A percentile compares a stretch with the other conserved stretches of the same genome.
These are phyloP conservation scores for Operophtera brumata DNA, from an alignment of 2,888 invertebrate species.

Conservation along the genomic window DNA sequence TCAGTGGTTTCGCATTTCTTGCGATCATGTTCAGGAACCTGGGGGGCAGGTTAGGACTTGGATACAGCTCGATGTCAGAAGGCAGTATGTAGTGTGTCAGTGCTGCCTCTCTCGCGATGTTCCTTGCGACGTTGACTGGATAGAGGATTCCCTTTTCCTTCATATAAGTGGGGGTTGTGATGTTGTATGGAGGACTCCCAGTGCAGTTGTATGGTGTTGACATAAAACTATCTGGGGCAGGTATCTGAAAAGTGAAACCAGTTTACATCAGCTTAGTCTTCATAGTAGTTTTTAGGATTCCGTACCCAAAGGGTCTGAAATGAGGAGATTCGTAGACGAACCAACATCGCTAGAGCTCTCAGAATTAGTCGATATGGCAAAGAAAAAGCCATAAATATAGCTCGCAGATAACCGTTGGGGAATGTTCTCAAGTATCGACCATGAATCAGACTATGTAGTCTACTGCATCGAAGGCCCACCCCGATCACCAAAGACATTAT, in stretches of 20 bases:
- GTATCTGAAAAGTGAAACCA: slow-evolving; percentile 78
- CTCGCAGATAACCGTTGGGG: too few species aligned
- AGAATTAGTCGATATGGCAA: too few species aligned
- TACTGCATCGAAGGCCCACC: too few species aligned
- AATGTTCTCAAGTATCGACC: too few species aligned
- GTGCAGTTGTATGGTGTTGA: slow-evolving; percentile 86
- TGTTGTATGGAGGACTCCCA: slow-evolving; percentile 84
- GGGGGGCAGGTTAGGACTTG: slow-evolving; percentile 89
- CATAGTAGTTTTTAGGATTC: too few species aligned
- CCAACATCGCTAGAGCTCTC: too few species aligned
- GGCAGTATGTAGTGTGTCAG: slow-evolving; percentile 91
- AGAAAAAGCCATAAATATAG: too few species aligned
- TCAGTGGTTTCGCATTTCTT: slow-evolving; percentile 84
- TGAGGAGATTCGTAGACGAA: too few species aligned
- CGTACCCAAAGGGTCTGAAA: too few species aligned
- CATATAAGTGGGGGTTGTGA: slow-evolving; percentile 86
- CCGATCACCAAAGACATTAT: too few species aligned
- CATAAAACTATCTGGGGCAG: slow-evolving; percentile 82
- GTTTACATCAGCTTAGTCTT: too few species aligned
- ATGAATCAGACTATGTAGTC: too few species aligned
- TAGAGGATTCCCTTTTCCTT: slow-evolving; percentile 90
- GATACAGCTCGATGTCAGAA: slow-evolving; percentile 95
- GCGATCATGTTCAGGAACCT: slow-evolving; percentile 93
- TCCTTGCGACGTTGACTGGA: slow-evolving; percentile 94
- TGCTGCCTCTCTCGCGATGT: slow-evolving; percentile 92